phyloP scores from a whole-genome alignment of 1,140 invertebrate genomes.

The Drosophila funebris region DNA sequence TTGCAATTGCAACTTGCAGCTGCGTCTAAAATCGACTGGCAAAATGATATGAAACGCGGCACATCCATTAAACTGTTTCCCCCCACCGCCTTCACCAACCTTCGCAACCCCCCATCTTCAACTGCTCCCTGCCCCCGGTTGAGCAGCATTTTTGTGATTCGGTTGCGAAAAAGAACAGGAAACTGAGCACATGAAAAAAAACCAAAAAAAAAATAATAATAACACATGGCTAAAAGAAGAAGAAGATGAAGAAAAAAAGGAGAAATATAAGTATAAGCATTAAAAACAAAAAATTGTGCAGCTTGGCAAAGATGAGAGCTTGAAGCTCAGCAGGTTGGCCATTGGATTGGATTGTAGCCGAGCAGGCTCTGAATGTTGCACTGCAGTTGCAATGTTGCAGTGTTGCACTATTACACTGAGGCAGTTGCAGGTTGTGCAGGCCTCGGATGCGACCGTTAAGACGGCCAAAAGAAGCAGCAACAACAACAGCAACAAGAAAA shows the following conservation, averaged over 20 bases:
- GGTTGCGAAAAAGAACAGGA: constrained; percentile 80
- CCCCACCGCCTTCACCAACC: too few relatives aligned
- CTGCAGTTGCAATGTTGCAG: background rate
- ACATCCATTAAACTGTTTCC: constrained; percentile 67
- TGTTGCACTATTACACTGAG: background rate
- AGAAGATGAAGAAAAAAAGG: background rate
- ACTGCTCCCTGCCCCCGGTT: too few relatives aligned
- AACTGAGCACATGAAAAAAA: constrained; percentile 52
- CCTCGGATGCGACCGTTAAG: constrained; percentile 29
- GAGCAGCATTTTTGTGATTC: constrained; percentile 70
- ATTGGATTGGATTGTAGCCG: constrained; percentile 64
- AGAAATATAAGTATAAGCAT: constrained; percentile 12
- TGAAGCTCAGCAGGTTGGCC: constrained; percentile 56
- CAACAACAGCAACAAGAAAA: constrained; percentile 4
- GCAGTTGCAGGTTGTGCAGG: background rate
- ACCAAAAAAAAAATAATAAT: constrained; percentile 31
- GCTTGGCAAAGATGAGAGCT: constrained; percentile 61
- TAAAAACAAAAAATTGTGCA: constrained; percentile 68
- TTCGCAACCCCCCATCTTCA: too few relatives aligned
- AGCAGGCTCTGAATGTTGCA: constrained; percentile 46
- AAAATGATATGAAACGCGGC: constrained; percentile 34
- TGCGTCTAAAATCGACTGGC: constrained; percentile 46
- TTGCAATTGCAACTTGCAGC: constrained; percentile 44
- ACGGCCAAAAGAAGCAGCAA: constrained; percentile 15
- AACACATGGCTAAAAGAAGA: constrained; percentile 22